Conservation (phyloP, 2,797 vertebrate species). For the Gobio occitaniae region DNA sequence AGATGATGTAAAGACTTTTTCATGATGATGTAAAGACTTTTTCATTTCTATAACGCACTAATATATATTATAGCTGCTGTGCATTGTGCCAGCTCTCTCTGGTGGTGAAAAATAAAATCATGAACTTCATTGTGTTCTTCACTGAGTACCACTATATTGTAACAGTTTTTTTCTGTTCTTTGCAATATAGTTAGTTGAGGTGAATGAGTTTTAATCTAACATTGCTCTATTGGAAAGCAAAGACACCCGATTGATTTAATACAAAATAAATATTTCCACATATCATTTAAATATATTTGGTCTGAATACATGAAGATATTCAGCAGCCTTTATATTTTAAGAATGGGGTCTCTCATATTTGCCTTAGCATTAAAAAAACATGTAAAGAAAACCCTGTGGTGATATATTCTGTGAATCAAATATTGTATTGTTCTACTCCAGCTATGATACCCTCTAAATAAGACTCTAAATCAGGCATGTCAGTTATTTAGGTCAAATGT, state of each 20-base stretch:
- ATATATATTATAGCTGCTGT: not conserved
- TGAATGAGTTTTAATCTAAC: not conserved
- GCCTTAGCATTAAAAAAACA: not conserved
- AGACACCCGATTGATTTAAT: not conserved
- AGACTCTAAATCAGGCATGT: slow-evolving; percentile 15
- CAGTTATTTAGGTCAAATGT: slow-evolving; percentile 50
- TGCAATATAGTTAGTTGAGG: not conserved
- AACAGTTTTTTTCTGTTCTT: not conserved
- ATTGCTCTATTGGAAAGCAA: not conserved
- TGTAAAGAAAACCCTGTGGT: not conserved
- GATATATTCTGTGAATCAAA: not conserved
- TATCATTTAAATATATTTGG: not conserved
- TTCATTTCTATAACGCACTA: not conserved
- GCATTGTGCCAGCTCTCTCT: slow-evolving; percentile 78
- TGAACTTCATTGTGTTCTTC: not conserved
- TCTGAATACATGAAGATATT: not conserved
- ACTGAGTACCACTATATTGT: not conserved
- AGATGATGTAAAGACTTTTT: not conserved
- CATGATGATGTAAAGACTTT: not conserved
- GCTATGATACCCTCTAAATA: not conserved
- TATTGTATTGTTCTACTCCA: not conserved
- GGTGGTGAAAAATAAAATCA: slow-evolving; percentile 59
- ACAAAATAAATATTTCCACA: not conserved
- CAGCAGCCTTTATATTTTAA: not conserved
- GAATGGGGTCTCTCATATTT: not conserved